A percentile compares a stretch with the other conserved stretches of the same genome.
phyloP scores from a whole-genome alignment of 2,888 invertebrate genomes.

The Acleris emargana region DNA sequence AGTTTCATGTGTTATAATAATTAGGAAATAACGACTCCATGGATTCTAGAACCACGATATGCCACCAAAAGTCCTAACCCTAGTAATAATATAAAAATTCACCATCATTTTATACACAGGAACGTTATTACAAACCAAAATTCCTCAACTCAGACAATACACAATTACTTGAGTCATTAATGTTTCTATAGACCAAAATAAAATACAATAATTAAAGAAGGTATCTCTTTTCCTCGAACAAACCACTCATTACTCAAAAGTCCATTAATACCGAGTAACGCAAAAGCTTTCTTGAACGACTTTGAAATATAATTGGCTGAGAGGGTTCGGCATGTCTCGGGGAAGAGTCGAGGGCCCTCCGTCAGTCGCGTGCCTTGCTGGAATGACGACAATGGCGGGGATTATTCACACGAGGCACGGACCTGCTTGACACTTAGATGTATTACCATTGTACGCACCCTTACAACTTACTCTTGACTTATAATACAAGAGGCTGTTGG shows the following conservation, averaged over 20 bases:
- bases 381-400: constrained; percentile 33
- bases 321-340: constrained; percentile 25
- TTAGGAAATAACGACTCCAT: too few species aligned
- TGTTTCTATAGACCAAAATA: too few species aligned
- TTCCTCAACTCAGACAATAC: too few species aligned
- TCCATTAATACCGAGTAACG: constrained; percentile 2
- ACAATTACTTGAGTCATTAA: too few species aligned
- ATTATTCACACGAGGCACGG: constrained; percentile 34
- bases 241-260: not conserved
- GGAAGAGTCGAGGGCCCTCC: constrained; percentile 29
- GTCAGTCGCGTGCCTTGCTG: constrained; percentile 26
- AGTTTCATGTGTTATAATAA: too few species aligned
- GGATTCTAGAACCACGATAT: too few species aligned
- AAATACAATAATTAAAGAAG: too few species aligned
- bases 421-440: constrained; percentile 26
- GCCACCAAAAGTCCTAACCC: too few species aligned
- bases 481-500: too few species aligned
- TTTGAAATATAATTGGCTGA: constrained; percentile 30
- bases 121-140: too few species aligned
- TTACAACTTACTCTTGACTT: not conserved
- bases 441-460: constrained; percentile 25
- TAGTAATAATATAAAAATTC: too few species aligned
- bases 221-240: not conserved
- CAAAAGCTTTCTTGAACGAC: constrained; percentile 8
- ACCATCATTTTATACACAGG: too few species aligned